Evolutionary conservation across 2,888 invertebrate species (phyloP).

Genomic region (Ceratothoa steindachneri): DNA sequence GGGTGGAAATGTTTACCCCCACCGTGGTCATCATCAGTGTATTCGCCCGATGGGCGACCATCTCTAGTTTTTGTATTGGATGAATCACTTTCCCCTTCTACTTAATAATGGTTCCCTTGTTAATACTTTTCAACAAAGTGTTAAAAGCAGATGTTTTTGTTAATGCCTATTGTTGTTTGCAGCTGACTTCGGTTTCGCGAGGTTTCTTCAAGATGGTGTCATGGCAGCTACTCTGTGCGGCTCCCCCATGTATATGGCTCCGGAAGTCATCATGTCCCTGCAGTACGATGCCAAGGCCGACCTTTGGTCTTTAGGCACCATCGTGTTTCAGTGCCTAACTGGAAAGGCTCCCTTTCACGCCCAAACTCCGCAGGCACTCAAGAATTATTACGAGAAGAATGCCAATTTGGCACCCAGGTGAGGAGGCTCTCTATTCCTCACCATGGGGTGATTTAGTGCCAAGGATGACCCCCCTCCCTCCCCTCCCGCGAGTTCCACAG

Average conservation of each 20-base stretch:
- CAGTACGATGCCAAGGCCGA: slow-evolving; percentile 99
- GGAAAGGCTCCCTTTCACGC: slow-evolving; percentile 99
- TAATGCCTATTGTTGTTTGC: no score
- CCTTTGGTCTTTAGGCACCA: slow-evolving; percentile 97
- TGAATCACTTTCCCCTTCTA: no score
- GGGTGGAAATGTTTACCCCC: no score
- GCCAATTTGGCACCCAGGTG: slow-evolving; percentile 83
- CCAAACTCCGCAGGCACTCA: slow-evolving; percentile 93
- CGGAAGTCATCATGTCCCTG: slow-evolving; percentile 97
- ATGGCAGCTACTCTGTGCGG: slow-evolving; percentile 99
- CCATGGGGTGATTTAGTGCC: no score
- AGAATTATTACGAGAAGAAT: slow-evolving; percentile 94
- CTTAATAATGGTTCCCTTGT: no score
- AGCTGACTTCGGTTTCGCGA: slow-evolving; percentile 99
- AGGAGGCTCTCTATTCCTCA: slow-evolving; percentile 54
- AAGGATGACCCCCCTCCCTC: neutral
- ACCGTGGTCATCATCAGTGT: no score
- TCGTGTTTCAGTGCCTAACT: slow-evolving; percentile 95
- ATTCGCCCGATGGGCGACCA: no score
- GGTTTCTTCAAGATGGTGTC: slow-evolving; percentile 95
- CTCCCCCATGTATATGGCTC: slow-evolving; percentile 99
- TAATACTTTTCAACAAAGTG: no score
- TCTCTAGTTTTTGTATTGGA: no score
- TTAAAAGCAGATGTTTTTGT: no score
- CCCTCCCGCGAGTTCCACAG: neutral